Conservation (phyloP, 1,140 invertebrate genomes). For the Venturia canescens region DNA sequence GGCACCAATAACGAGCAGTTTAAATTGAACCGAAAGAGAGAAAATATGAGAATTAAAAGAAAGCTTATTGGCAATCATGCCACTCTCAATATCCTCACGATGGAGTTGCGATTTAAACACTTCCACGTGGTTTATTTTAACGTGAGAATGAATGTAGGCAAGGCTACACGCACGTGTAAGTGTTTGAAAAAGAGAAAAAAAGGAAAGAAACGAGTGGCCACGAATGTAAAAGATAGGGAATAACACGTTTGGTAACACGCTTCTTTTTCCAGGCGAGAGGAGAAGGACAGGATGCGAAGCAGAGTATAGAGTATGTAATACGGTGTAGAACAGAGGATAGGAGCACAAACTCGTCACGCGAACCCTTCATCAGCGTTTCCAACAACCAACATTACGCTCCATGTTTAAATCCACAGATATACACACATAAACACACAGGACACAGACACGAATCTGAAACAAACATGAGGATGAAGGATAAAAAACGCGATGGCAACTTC, state of each 20-base stretch:
- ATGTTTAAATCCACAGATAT: conserved; percentile 63
- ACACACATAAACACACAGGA: conserved; percentile 43
- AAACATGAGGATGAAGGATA: conserved; percentile 20
- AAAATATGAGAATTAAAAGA: too few species aligned
- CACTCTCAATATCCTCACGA: too few species aligned
- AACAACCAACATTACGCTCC: conserved; percentile 68
- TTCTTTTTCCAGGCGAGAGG: background rate
- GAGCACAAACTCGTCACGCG: conserved; percentile 72
- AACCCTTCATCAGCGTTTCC: conserved; percentile 74
- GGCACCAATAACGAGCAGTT: too few species aligned
- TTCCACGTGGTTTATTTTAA: too few species aligned
- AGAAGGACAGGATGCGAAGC: conserved; percentile 70
- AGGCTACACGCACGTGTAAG: background rate
- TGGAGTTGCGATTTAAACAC: too few species aligned
- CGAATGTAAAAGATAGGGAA: too few species aligned
- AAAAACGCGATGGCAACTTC: conserved; percentile 38
- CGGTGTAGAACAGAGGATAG: conserved; percentile 49
- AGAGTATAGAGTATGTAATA: conserved; percentile 47
- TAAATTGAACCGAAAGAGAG: too few species aligned
- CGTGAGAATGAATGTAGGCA: background rate
- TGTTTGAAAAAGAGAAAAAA: conserved; percentile 27
- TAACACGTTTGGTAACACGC: too few species aligned
- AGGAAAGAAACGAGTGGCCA: background rate
- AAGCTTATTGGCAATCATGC: too few species aligned
- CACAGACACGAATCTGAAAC: too few species aligned